Evolutionary conservation across 2,113 vertebrate genomes (phyloP), one percentile per base, ranked within the genome.

Genomic region (Aspiorhynchus laticeps): DNA sequence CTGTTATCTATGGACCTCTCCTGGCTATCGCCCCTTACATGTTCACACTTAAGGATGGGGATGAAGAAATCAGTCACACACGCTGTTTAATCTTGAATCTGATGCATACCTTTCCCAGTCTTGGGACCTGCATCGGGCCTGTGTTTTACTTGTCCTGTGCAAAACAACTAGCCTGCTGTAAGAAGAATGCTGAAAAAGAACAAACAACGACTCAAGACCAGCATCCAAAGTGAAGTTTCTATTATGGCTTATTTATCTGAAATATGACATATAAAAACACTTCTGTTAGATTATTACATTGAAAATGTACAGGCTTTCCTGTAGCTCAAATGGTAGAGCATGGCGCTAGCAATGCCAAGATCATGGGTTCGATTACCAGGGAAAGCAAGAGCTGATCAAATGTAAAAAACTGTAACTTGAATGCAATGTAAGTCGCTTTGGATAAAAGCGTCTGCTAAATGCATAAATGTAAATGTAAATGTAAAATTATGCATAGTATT

Each of bases 71-170:
- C 0, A 24, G 1, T n/a, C 0, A 0, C 0, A 0, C 0, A 0
- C 0, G 41, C 0, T 86, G 88, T 43, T 7, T 31, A 21, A 0
- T 1, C 87, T 2, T 74, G 84, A 0, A 51, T 26, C 1, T 85
- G 26, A 24, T 91, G 7, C 3, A 43, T 31, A 11, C 74, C 0
- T 88, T 92, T 41, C 93, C 92, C 0, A 85, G 28, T 26, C 79
- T 92, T 1, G 93, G 93, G 2, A 69, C 92, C 1, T 87, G 91
- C 73, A 92, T 94, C 1, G 93, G 91, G 1, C 93, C 92, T 1
- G 33, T 92, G 21, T 93, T 95, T 84, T 95, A 92, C 84, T 75
- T 92, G 10, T 88, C 91, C 9, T 92, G 88, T 67, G 80, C 86
- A 14, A 91, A 19, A 85, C 85, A 91, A 88, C 53, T 90, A 14